Base-by-base conservation (phyloP, 2,113 vertebrate genomes). In the Lasiurus cinereus region DNA sequence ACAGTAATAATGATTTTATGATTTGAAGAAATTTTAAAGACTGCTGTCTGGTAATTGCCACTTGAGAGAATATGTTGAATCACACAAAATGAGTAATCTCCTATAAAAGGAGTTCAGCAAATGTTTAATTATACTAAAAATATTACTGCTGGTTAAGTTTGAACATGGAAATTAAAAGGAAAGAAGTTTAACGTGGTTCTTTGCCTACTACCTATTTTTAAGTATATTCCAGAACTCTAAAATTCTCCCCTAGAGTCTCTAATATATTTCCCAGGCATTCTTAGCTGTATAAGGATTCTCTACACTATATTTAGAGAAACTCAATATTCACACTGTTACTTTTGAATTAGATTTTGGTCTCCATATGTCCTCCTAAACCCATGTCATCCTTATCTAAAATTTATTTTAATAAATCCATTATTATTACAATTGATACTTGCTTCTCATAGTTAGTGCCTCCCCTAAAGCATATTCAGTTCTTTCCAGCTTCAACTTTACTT, bases 201-300 rank as follows among this genome's bases (percentile, higher is more conserved):
- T 90, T 94, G 69, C 80, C 88, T 91, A 14, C 95, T 96, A 73
- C 77, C 77, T 94, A 56, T 83, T 92, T 96, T 50, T 93, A 82
- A 92, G 18, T 62, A 24, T 90, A 70, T 94, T 79, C 36, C 48
- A 92, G 70, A 85, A 95, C 24, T 79, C 54, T 88, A 76, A 90
- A 82, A 76, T 95, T 96, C 54, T 96, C 64, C 73, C 82, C 69
- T 52, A 33, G 50, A 52, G 56, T 83, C 78, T 86, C 54, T 92
- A 92, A 92, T 93, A 73, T 95, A 78, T 95, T 97, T 96, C 90
- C 90, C 94, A 96, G 94, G 67, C 86, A 83, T 33, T 84, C 83
- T 76, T 94, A 80, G 50, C 52, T 89, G 69, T 74, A 1, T 91
- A 64, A 94, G 74, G 66, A 88, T 70, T 80, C 50, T 77, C 29